phyloP scores from a whole-genome alignment of 2,888 invertebrate species.

The Plagodis pulveraria region DNA sequence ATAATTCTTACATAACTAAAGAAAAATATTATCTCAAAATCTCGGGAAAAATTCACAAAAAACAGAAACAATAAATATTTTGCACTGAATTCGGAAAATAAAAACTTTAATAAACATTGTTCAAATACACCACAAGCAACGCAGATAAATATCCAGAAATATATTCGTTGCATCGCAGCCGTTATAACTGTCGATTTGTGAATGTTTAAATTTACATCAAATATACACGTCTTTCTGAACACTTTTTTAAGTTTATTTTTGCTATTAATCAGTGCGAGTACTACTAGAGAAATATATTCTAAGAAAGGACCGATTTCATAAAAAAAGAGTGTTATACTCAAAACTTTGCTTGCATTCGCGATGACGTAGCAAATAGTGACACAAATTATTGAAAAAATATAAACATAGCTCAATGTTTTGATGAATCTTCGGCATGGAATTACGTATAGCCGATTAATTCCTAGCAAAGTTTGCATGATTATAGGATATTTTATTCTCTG shows the following conservation, averaged over 20 bases:
- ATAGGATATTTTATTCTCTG: constrained; percentile 5
- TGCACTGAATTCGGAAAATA: neutral
- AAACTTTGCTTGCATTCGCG: constrained; percentile 30
- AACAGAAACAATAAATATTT: neutral
- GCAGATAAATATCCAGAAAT: constrained; percentile 24
- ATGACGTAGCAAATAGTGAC: constrained; percentile 15
- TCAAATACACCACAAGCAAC: constrained; percentile 47
- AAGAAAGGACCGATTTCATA: constrained; percentile 45
- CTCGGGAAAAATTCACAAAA: constrained; percentile 43
- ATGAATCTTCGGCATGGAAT: constrained; percentile 4
- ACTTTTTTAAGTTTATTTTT: constrained; percentile 45
- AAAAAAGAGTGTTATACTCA: constrained; percentile 31
- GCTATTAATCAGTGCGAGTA: constrained; percentile 42
- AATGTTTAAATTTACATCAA: constrained; percentile 58
- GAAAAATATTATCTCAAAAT: constrained; percentile 57
- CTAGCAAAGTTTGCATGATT: constrained; percentile 5
- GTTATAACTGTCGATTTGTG: constrained; percentile 41
- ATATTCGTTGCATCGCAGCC: constrained; percentile 32
- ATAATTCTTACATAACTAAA: constrained; percentile 51
- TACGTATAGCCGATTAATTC: constrained; percentile 6
- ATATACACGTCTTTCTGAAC: constrained; percentile 46
- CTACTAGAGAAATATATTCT: constrained; percentile 50
- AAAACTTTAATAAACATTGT: constrained; percentile 15
- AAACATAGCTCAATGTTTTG: constrained; percentile 4
- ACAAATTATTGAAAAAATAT: constrained; percentile 26